A percentile compares a stretch with the other conserved stretches of the same genome.
Evolutionary conservation across 2,797 vertebrate genomes (phyloP).

Genomic region (Etheostoma nigrum): DNA sequence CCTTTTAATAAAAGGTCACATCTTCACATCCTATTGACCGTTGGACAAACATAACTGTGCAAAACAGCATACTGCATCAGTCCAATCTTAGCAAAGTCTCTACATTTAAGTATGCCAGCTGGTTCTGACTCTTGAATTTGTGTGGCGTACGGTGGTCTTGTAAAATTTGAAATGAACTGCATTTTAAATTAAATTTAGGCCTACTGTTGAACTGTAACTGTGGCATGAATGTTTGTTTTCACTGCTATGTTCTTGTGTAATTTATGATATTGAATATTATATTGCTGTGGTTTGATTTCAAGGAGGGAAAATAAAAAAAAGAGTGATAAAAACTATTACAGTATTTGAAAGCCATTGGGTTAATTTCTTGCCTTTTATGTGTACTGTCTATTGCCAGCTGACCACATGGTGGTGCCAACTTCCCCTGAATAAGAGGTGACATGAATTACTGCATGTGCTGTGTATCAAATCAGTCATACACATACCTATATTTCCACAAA

Average conservation of each 20-base stretch:
- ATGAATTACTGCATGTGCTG: neutral
- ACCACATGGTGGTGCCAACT: conserved; percentile 61
- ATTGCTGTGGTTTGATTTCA: conserved; percentile 13
- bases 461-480: too few relatives aligned
- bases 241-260: conserved; percentile 47
- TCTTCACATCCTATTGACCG: neutral
- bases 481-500: neutral
- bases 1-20: neutral
- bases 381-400: fast-evolving
- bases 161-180: conserved; percentile 7
- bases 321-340: conserved; percentile 23
- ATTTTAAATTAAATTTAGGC: conserved; percentile 34
- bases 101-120: neutral
- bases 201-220: conserved; percentile 23
- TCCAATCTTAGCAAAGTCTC: neutral
- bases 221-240: neutral
- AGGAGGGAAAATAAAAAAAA: neutral
- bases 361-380: neutral
- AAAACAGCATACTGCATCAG: neutral
- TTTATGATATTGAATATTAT: conserved; percentile 57
- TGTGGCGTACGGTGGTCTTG: neutral
- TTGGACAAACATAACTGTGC: neutral
- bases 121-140: conserved; percentile 4
- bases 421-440: neutral
- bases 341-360: neutral